phyloP scores from a whole-genome alignment of 2,888 invertebrate species.

The Drosophila infuscata region DNA sequence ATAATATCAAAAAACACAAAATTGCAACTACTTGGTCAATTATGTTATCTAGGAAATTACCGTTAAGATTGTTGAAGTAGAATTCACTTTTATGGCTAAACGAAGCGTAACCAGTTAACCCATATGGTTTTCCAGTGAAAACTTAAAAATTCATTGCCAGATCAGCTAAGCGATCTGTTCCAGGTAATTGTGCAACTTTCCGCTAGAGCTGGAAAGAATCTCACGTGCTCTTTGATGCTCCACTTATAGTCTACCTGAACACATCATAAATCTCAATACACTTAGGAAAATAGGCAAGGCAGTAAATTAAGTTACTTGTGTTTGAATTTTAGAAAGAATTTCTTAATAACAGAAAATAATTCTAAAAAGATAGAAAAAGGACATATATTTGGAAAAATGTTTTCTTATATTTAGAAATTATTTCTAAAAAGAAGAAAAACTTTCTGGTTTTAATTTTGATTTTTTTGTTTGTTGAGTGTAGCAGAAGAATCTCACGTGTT shows the following conservation, averaged over 20 bases:
- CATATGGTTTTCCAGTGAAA: conserved; percentile 27
- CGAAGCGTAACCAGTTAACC: conserved; percentile 34
- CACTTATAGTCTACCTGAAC: conserved; percentile 26
- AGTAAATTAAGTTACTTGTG: neutral
- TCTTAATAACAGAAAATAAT: no score
- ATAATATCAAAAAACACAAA: conserved; percentile 9
- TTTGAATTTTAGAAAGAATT: neutral
- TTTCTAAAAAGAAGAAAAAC: neutral
- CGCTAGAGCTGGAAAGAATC: conserved; percentile 25
- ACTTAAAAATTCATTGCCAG: neutral
- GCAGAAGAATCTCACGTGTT: conserved; percentile 42
- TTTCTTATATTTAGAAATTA: neutral
- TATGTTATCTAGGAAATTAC: conserved; percentile 1
- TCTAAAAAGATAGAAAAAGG: no score
- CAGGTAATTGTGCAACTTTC: conserved; percentile 37
- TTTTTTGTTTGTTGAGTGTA: neutral
- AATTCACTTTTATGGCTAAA: conserved; percentile 14
- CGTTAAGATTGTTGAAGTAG: neutral
- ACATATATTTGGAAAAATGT: neutral
- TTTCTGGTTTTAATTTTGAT: neutral
- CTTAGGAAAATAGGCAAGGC: neutral
- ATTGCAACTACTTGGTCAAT: neutral
- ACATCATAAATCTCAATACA: conserved; percentile 43
- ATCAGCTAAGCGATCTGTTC: conserved; percentile 28
- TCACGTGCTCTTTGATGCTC: conserved; percentile 46